Evolutionary conservation across 2,888 invertebrate species (phyloP), one percentile per base, ranked within the genome.

Genomic region (Podabrus alpinus): DNA sequence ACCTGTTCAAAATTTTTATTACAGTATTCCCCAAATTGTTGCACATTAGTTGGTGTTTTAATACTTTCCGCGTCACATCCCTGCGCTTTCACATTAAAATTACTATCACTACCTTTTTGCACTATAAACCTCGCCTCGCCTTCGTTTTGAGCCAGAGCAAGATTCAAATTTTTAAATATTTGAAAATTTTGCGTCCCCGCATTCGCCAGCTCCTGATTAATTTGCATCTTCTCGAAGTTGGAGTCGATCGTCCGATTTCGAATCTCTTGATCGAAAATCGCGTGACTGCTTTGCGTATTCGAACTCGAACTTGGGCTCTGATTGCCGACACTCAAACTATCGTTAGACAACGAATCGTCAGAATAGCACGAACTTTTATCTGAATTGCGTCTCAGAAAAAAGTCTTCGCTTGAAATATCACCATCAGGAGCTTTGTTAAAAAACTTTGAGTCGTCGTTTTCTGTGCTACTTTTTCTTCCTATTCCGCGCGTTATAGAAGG

Each of bases 401-500:
- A 88, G 62, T 88, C 83, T 15, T 86, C 85, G 69, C 72, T 74
- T 61, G 77, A 73, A 74, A 76, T 77, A n/a, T 77, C 73, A 25
- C 71, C 74, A 24, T 81, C 79, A 17, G 75, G 73, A 16, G 76
- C 73, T 70, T 77, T 77, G 29, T 68, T 77, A 79, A 80, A 80
- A 79, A 78, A 79, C 72, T 79, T 79, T 73, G 83, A 61, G 74
- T 82, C 21, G 71, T 80, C 81, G 1, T 88, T 89, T 78, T 93
- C 93, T 66, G 92, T 90, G 71, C 93, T 93, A 3, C 91, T 90
- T 80, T 93, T 93, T 10, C 88, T 79, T 7, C 88, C 87, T 69
- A 88, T 88, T 83, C 95, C 95, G 73, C 93, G 91, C 0, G 94
- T 95, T 74, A 95, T 95, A 0, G 95, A 94, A 0, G 95, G 95